Evolutionary conservation across 1,140 invertebrate genomes (phyloP), one percentile per base, ranked within the genome.

Genomic region (Drosophila pruinosa): DNA sequence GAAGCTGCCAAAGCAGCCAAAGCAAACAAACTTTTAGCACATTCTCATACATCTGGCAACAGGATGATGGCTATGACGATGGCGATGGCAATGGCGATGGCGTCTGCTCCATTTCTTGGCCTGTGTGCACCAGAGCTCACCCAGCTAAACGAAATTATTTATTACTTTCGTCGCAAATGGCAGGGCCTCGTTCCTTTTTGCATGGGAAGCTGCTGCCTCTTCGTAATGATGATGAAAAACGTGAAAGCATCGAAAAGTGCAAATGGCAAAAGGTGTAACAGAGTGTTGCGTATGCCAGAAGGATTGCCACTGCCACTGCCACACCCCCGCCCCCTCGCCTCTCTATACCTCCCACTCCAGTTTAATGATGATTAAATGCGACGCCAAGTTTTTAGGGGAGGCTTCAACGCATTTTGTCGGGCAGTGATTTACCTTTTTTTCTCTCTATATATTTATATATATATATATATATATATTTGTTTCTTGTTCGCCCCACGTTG

Each of bases 221-320:
- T 75, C 62, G 82, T 88, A 88, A 88, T 88, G 82, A 88, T 88
- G 82, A 88, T 88, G 82, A 88, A 88, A 88, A 88, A 88, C 82
- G 82, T 88, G 82, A 88, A 86, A 86, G 82, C 82, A 86, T 86
- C 82, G 82, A 82, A 88, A 75, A 88, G 82, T 86, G 82, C 78
- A 86, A 86, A 88, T 86, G 82, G 78, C 78, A 57, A 75, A 78
- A 78, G 64, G 71, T 62, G 34, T 62, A 17, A 39, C 14, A n/a
- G 19, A 41, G 71, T 52, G 43, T 26, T 47, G 6, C 14, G 17
- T 45, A n/a, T 45, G 63, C 64, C 73, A 64, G 81, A 85, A 85
- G 81, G 81, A 85, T 85, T 85, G 77, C 69, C 26, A 43, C 41
- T n/a, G 36, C 14, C 59, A 14, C 31, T 17, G 22, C 2, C 53